These are phyloP conservation scores for Stegophylla sp. DNA, from an alignment of 2,888 invertebrate genomes.

Conservation along the genomic window DNA sequence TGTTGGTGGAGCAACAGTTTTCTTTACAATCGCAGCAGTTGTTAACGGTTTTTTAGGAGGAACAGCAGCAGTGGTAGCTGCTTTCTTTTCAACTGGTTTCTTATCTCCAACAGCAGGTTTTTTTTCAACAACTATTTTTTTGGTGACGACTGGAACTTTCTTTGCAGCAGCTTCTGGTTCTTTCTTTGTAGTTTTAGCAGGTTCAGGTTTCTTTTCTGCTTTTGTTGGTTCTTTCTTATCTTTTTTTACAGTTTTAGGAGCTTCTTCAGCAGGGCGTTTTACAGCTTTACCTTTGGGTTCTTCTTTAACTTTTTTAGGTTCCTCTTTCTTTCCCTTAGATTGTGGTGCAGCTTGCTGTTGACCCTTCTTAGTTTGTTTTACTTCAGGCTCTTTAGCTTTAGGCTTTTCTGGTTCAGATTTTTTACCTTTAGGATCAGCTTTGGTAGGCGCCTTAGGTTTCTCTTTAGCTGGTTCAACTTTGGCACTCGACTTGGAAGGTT, in stretches of 20 bases:
- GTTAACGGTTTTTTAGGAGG: slow-evolving; percentile 59
- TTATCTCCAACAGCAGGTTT: slow-evolving; percentile 64
- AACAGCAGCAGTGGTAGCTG: slow-evolving; percentile 60
- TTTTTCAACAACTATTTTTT: slow-evolving; percentile 62
- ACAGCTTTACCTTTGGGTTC: slow-evolving; percentile 49
- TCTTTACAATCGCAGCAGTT: slow-evolving; percentile 65
- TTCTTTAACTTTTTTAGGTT: slow-evolving; percentile 55
- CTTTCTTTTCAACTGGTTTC: slow-evolving; percentile 47
- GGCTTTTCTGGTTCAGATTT: slow-evolving; percentile 51
- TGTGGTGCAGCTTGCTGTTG: slow-evolving; percentile 49
- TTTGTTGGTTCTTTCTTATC: slow-evolving; percentile 58
- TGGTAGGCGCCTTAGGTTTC: slow-evolving; percentile 30
- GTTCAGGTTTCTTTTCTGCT: slow-evolving; percentile 63
- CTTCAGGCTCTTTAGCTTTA: slow-evolving; percentile 48
- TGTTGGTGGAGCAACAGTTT: slow-evolving; percentile 69
- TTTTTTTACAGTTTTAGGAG: slow-evolving; percentile 46
- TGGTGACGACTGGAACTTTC: slow-evolving; percentile 65
- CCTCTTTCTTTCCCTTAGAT: slow-evolving; percentile 55
- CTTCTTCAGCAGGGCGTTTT: slow-evolving; percentile 53
- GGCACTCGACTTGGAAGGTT: slow-evolving; percentile 33
- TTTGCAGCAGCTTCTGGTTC: slow-evolving; percentile 68
- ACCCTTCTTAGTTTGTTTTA: slow-evolving; percentile 34
- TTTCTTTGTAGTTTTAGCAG: slow-evolving; percentile 63
- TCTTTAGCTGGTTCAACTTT: slow-evolving; percentile 49
- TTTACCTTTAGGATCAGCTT: slow-evolving; percentile 53